Evolutionary conservation across 2,888 invertebrate species (phyloP), one percentile per base, ranked within the genome.

Genomic region (Pristionchus maxplancki): DNA sequence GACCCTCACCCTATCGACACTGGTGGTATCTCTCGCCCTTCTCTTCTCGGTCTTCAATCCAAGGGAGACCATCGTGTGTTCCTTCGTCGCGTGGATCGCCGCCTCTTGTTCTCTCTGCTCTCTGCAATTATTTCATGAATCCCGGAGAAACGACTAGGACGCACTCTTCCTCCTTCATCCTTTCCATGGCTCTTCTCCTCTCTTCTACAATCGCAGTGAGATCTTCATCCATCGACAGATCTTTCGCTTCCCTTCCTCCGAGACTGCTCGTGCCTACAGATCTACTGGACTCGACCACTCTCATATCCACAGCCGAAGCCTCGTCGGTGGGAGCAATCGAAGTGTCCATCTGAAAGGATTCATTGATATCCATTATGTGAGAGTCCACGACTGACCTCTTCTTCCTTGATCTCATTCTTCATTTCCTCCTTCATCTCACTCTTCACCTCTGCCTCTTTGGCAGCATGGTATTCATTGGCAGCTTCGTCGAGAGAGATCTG

Each of bases 141-240:
- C n/a, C n/a, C n/a, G 11, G 40, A 34, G 20, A 34, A 44, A 13
- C 34, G 11, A 28, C 44, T 44, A 31, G 15, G 13, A 90, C 89
- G 37, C 87, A 71, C 53, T 78, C 53, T n/a, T 62, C 89, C 48
- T 89, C 90, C 28, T 88, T 78, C n/a, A 84, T 89, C 28, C 50
- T 34, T 40, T 64, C 31, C 62, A 87, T 84, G 71, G 8, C 88
- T 82, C n/a, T 90, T 50, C 78, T 88, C 40, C 50, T 58, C n/a
- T 74, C 86, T 37, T 64, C 86, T 31, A 58, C 67, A 24, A 62
- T 62, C 0, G 64, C 78, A 24, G 78, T 78, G 17, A 78, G 48
- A 28, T 78, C 78, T 44, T 78, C 78, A 13, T 78, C 44, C 34
- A 78, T 44, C 0, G 78, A 78, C 20, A 78, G 48, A 78, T 78